These are phyloP conservation scores for Phenganax subtilis DNA, from an alignment of 92 coral and sea anemone species.

Conservation along the genomic window DNA sequence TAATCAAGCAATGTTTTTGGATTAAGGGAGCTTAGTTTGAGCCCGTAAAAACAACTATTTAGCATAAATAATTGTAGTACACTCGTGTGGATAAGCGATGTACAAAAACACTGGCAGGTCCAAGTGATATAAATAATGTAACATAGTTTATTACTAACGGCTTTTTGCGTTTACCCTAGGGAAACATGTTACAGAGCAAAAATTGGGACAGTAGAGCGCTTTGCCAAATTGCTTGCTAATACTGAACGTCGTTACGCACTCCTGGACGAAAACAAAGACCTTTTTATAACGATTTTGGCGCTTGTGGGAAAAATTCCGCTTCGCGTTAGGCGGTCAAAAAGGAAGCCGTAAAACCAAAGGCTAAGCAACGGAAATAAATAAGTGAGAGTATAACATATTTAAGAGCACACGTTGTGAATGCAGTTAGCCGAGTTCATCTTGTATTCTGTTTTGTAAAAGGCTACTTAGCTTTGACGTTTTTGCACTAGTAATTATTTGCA, in stretches of 20 bases:
- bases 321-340: conserved; percentile 25
- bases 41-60: conserved; percentile 19
- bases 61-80: conserved; percentile 14
- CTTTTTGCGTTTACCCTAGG: not conserved
- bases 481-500: not conserved
- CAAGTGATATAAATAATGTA: conserved; percentile 18
- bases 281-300: not conserved
- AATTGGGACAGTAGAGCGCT: not conserved
- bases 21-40: conserved; percentile 16
- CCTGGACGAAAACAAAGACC: not conserved
- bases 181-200: conserved; percentile 9
- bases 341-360: not conserved
- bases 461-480: not conserved
- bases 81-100: not conserved
- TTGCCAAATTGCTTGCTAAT: not conserved
- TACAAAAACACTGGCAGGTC: not conserved
- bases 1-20: conserved; percentile 23
- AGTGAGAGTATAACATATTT: not conserved
- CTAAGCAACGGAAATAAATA: conserved; percentile 8
- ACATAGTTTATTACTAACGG: not conserved
- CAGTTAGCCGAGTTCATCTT: not conserved
- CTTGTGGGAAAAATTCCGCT: conserved; percentile 38
- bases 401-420: not conserved
- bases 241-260: conserved; percentile 15
- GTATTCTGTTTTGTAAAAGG: not conserved